A percentile compares a stretch with the other conserved stretches of the same genome.
Conservation (phyloP, 2,888 invertebrate species). For the Aelia acuminata region DNA sequence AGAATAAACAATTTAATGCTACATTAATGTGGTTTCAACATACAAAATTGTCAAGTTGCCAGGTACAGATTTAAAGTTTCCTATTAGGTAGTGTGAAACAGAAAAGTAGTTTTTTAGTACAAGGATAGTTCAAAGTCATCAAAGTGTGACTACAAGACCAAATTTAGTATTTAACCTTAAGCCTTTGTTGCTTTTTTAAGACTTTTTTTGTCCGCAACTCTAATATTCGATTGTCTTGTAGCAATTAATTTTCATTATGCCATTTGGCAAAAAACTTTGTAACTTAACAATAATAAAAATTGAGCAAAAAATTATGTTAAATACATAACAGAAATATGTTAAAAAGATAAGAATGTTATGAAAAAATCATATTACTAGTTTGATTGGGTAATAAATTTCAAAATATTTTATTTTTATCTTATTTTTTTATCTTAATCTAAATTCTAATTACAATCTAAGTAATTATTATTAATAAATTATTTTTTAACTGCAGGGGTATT, state of each 20-base stretch:
- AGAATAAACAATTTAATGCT: not conserved
- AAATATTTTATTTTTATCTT: constrained; percentile 29
- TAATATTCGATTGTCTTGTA: constrained; percentile 67
- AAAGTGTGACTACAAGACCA: constrained; percentile 57
- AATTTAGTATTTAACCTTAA: constrained; percentile 53
- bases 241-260: constrained; percentile 64
- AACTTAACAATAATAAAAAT: constrained; percentile 54
- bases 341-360: not conserved
- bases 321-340: not conserved
- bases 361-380: constrained; percentile 15
- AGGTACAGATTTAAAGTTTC: constrained; percentile 31
- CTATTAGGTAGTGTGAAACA: constrained; percentile 48
- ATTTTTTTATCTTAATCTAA: constrained; percentile 29
- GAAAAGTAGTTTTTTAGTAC: constrained; percentile 28
- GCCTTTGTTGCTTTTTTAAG: constrained; percentile 63
- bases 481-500: constrained; percentile 8
- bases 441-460: constrained; percentile 27
- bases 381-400: constrained; percentile 3
- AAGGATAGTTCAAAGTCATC: constrained; percentile 54
- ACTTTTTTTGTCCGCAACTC: constrained; percentile 63
- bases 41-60: constrained; percentile 48
- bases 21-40: not conserved
- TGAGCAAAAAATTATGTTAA: constrained; percentile 54
- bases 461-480: not conserved
- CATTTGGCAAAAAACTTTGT: constrained; percentile 53